Evolutionary conservation across 2,113 vertebrate genomes (phyloP).

Genomic region (Ibidorhyncha struthersii): DNA sequence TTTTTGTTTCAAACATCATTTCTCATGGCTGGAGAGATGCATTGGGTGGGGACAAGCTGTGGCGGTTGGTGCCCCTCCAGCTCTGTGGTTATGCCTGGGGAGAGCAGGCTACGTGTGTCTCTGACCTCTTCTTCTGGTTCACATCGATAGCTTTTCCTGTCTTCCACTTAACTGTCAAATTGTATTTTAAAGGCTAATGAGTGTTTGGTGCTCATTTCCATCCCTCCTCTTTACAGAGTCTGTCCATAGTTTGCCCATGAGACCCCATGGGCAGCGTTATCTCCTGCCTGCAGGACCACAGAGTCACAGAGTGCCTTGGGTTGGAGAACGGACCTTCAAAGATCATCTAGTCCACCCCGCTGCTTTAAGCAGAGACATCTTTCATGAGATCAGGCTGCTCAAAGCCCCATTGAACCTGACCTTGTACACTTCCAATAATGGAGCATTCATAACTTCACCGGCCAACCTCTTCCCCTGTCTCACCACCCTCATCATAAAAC

Average conservation of each 20-base stretch:
- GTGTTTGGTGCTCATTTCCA: neutral
- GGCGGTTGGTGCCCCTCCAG: neutral
- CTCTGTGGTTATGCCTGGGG: fast-evolving
- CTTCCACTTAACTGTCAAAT: neutral
- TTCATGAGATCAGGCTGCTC: neutral
- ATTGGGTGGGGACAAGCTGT: neutral
- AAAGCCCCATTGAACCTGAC: neutral
- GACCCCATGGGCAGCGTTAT: fast-evolving
- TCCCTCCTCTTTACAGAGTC: neutral
- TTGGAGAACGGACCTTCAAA: neutral
- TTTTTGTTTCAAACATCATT: neutral
- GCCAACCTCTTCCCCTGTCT: neutral
- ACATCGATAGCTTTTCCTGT: neutral
- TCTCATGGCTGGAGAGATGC: neutral
- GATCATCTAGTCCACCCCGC: fast-evolving
- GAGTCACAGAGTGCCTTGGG: neutral
- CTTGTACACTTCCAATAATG: neutral
- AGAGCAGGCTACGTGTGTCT: neutral
- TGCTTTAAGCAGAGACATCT: neutral
- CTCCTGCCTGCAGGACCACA: neutral
- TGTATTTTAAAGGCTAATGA: neutral
- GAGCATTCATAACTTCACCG: fast-evolving
- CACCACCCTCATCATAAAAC: neutral
- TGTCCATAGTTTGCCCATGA: fast-evolving
- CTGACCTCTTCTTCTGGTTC: neutral